phyloP scores from a whole-genome alignment of 2,113 vertebrate species.

The Eurystomus gularis region DNA sequence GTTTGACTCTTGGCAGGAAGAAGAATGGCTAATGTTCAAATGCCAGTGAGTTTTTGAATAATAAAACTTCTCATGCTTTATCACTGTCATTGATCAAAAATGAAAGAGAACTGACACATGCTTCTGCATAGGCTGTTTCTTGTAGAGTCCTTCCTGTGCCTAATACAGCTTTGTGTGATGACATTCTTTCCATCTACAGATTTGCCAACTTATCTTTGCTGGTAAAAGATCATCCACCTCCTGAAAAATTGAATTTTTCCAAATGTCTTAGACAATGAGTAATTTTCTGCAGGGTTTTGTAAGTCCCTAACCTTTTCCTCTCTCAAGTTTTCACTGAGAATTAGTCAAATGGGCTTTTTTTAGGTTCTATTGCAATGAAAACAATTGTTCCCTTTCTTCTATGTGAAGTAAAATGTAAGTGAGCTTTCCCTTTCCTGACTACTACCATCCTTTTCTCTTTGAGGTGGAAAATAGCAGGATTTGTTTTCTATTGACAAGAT shows the following conservation, averaged over 20 bases:
- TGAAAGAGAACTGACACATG: background rate
- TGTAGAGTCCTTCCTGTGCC: background rate
- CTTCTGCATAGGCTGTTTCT: background rate
- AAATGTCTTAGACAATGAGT: background rate
- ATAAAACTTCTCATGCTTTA: background rate
- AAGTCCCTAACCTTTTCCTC: background rate
- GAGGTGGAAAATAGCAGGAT: background rate
- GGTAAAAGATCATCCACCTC: background rate
- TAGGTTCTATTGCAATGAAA: background rate
- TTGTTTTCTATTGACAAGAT: slow-evolving; percentile 49
- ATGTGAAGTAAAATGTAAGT: background rate
- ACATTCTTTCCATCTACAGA: background rate
- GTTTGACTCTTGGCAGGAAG: background rate
- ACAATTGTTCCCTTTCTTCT: background rate
- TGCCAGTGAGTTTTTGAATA: background rate
- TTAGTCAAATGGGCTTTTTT: background rate
- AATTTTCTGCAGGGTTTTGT: background rate
- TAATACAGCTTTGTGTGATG: background rate
- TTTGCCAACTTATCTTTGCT: background rate
- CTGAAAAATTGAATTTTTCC: background rate
- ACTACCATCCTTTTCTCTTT: background rate
- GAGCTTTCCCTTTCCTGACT: background rate
- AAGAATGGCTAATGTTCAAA: background rate
- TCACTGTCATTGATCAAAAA: background rate
- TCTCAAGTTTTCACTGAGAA: background rate